phyloP scores from a whole-genome alignment of 1,140 invertebrate species.

The Drosophila parvula region DNA sequence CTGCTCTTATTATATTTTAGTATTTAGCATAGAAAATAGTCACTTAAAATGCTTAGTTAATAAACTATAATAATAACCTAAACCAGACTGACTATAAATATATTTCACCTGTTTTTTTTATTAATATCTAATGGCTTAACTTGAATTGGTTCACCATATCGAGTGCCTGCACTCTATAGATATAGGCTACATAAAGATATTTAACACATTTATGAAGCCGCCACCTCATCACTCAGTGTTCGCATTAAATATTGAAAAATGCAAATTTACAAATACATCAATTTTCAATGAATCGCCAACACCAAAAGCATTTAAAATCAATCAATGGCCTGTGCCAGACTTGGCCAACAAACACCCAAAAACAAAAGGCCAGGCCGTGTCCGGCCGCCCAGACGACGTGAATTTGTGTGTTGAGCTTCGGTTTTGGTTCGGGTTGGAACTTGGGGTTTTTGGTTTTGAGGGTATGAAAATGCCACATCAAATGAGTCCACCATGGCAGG shows the following conservation, averaged over 20 bases:
- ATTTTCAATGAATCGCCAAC: conserved; percentile 73
- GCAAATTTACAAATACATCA: conserved; percentile 77
- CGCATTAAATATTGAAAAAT: conserved; percentile 77
- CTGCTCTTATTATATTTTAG: not conserved
- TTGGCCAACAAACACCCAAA: conserved; percentile 27
- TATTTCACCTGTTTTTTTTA: not conserved
- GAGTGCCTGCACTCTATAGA: not conserved
- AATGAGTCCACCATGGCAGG: conserved; percentile 30
- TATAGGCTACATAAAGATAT: not conserved
- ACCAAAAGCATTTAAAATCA: conserved; percentile 79
- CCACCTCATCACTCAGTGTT: not conserved
- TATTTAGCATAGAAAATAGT: not conserved
- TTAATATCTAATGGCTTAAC: not conserved
- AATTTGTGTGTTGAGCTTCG: not conserved
- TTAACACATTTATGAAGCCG: conserved; percentile 19
- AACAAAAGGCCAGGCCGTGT: not conserved
- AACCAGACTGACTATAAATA: too few relatives aligned
- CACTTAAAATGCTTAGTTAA: not conserved
- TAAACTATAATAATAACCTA: not conserved
- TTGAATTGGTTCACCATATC: not conserved
- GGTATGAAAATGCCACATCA: conserved; percentile 33
- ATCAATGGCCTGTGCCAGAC: conserved; percentile 54
- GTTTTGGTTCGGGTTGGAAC: too few relatives aligned
- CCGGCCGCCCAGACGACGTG: not conserved
- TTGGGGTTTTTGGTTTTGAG: not conserved